Conservation (phyloP, 2,888 invertebrate species). For the Epirrita christyi region DNA sequence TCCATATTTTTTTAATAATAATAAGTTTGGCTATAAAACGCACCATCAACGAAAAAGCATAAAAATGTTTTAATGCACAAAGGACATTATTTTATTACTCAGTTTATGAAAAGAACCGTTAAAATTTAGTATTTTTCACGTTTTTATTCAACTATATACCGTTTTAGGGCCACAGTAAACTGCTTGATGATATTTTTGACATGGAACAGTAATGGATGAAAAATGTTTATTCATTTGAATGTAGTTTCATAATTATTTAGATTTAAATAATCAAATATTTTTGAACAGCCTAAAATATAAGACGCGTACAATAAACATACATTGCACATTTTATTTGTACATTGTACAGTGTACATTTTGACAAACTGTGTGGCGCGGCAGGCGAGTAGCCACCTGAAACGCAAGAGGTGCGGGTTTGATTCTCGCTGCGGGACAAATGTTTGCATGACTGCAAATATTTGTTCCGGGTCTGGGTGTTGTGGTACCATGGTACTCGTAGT, state of each 20-base stretch:
- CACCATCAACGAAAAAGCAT: slow-evolving; percentile 5
- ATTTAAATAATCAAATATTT: no score
- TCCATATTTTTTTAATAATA: slow-evolving; percentile 7
- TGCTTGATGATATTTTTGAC: slow-evolving; percentile 31
- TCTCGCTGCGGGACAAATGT: no score
- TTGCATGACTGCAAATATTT: no score
- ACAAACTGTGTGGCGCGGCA: no score
- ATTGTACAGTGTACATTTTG: no score
- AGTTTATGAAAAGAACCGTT: slow-evolving; percentile 28
- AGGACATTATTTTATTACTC: slow-evolving; percentile 28
- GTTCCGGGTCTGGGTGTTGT: no score
- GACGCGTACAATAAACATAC: no score
- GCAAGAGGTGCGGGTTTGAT: no score
- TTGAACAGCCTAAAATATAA: no score
- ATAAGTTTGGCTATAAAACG: neutral
- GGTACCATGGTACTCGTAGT: no score
- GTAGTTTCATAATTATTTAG: neutral
- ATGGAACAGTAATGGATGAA: neutral
- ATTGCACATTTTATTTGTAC: no score
- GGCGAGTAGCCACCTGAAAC: no score
- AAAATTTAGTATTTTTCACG: slow-evolving; percentile 32
- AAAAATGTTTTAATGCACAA: slow-evolving; percentile 15
- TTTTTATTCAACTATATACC: slow-evolving; percentile 27
- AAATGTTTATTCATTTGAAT: neutral
- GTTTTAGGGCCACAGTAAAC: slow-evolving; percentile 30